These are phyloP conservation scores for Syndactyla subalaris DNA, from an alignment of 2,797 vertebrate genomes.

Conservation along the genomic window DNA sequence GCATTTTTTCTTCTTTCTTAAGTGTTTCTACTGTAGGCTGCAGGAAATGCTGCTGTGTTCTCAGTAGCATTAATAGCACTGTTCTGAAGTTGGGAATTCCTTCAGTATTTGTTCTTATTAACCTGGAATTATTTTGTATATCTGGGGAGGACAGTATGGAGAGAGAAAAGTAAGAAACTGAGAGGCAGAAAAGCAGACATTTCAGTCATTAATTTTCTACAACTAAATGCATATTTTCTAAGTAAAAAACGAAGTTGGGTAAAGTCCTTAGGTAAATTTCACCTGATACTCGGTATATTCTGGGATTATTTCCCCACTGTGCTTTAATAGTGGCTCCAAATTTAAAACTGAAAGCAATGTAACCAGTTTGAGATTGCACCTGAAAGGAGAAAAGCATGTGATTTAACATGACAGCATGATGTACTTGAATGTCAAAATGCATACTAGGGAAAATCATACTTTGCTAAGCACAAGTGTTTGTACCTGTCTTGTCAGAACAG, in stretches of 20 bases:
- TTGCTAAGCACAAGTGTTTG: not conserved
- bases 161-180: not conserved
- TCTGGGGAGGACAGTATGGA: not conserved
- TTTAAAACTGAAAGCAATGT: not conserved
- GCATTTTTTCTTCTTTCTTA: not conserved
- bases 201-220: not conserved
- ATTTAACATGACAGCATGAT: not conserved
- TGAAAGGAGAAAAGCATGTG: not conserved
- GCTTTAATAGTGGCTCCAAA: not conserved
- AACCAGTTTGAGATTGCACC: not conserved
- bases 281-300: not conserved
- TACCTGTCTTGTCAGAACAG: not conserved
- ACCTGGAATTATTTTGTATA: not conserved
- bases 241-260: not conserved
- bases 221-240: not conserved
- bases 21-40: not conserved
- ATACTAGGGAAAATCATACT: not conserved
- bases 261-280: not conserved
- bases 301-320: not conserved
- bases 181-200: not conserved
- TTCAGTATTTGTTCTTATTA: not conserved
- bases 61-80: not conserved
- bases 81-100: not conserved
- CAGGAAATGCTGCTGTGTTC: not conserved
- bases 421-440: not conserved